Base-by-base conservation (phyloP, 1,140 invertebrate species). In the Bombus difficillimus region DNA sequence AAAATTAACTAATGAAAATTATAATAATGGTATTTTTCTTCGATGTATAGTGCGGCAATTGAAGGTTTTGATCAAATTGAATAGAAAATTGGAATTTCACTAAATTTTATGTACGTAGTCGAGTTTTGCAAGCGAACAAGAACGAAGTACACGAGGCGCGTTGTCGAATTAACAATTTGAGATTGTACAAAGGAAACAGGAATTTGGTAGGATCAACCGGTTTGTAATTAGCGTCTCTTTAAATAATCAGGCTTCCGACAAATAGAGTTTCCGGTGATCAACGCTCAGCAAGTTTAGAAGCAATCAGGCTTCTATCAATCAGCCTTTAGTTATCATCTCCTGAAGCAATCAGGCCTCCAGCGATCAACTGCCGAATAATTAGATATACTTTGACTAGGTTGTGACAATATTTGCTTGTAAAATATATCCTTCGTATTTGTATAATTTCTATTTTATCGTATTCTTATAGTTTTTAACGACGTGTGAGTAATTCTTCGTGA, bases 241-340 rank as follows among this genome's bases (percentile, higher is more conserved):
- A 79, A 79, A 68, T 80, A 53, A 80, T 80, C 57, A 32, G 15
- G 9, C 57, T 41, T 9, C 25, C 3, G 43, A 34, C 32, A 69
- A 47, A 37, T 18, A 80, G 18, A 47, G 64, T 53, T 80, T 18
- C 22, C 15, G 3, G 25, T 39, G 64, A 69, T 80, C 43, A 53
- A 68, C 41, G 77, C 3, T 79, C 77, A 37, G 43, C 64, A 80
- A 80, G 64, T 80, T 80, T 80, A 69, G 32, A 80, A 69, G 78
- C 64, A 80, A 80, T 80, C 32, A 80, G 43, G 25, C 34, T 69
- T 47, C 43, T 43, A 69, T 80, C 66, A 69, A 34, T 80, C 64
- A 80, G 64, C 39, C 64, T 69, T 80, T 28, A 32, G 25, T 69
- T 79, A 79, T 8, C 64, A 53, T 69, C 64, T 69, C 9, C 9